phyloP scores from a whole-genome alignment of 2,797 vertebrate genomes.

The Karalla daura region DNA sequence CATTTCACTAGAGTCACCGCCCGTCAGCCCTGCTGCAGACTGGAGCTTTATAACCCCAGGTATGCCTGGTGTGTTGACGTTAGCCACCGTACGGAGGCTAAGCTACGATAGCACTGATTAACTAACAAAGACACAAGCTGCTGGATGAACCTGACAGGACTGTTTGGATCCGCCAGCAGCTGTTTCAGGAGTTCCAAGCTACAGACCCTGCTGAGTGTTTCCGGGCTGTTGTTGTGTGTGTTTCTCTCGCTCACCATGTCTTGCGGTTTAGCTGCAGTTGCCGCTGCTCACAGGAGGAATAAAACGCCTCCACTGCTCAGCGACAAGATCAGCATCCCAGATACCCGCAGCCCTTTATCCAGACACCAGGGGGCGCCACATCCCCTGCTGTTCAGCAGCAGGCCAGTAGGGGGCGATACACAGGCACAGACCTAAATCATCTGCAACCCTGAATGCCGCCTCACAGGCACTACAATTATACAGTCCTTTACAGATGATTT shows the following conservation, averaged over 20 bases:
- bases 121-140: slow-evolving; percentile 74
- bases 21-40: fast-evolving
- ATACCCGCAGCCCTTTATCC: neutral
- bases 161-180: neutral
- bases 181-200: too few relatives aligned
- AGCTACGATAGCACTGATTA: slow-evolving; percentile 53
- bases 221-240: slow-evolving; percentile 4
- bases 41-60: neutral
- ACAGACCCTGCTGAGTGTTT: too few relatives aligned
- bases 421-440: too few relatives aligned
- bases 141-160: neutral
- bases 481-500: too few relatives aligned
- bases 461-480: too few relatives aligned
- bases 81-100: slow-evolving; percentile 40
- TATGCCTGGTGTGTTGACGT: slow-evolving; percentile 20
- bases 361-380: slow-evolving; percentile 21
- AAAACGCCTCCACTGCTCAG: slow-evolving; percentile 78
- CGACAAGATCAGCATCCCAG: slow-evolving; percentile 59
- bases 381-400: too few relatives aligned
- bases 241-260: slow-evolving; percentile 84
- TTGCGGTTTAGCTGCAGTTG: too few relatives aligned
- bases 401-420: too few relatives aligned
- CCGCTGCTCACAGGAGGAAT: slow-evolving; percentile 49
- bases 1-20: neutral
- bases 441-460: too few relatives aligned